Percentiles rank a stretch among this genome's conserved stretches.
Evolutionary conservation across 1,140 invertebrate species (phyloP).

Genomic region (Caerostris darwini): DNA sequence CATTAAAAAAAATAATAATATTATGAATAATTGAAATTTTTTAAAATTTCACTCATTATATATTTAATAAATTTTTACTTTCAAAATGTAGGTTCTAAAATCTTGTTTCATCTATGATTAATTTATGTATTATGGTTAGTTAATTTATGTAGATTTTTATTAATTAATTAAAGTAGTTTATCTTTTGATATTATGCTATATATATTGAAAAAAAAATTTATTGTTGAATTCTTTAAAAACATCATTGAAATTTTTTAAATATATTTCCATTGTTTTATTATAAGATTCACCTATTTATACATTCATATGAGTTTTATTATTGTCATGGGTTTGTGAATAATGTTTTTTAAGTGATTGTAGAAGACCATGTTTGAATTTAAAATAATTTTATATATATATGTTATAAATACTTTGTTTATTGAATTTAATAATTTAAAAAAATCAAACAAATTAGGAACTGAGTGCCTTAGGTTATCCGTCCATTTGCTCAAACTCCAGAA

Average conservation of each 20-base stretch:
- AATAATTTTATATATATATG: background rate
- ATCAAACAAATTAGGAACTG: constrained; percentile 40
- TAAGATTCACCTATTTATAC: background rate
- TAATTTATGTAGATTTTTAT: background rate
- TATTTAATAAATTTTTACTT: background rate
- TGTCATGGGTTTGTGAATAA: background rate
- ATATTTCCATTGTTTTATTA: background rate
- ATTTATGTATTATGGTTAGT: too few relatives aligned
- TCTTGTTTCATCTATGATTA: too few relatives aligned
- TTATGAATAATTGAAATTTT: background rate
- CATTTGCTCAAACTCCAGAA: constrained; percentile 46
- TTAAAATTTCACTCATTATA: background rate
- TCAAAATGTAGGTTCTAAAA: background rate
- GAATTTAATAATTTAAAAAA: background rate
- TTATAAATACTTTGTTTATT: background rate
- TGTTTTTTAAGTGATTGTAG: background rate
- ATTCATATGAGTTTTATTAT: background rate
- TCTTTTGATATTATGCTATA: background rate
- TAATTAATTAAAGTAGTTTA: background rate
- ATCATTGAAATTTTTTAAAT: background rate
- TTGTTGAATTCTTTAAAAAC: background rate
- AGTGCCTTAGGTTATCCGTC: constrained; percentile 73
- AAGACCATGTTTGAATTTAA: background rate
- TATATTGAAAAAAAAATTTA: background rate
- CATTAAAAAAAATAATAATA: background rate